Percentiles rank a stretch among this genome's conserved stretches.
Evolutionary conservation across 1,140 invertebrate species (phyloP).

Genomic region (Papilio machaon): DNA sequence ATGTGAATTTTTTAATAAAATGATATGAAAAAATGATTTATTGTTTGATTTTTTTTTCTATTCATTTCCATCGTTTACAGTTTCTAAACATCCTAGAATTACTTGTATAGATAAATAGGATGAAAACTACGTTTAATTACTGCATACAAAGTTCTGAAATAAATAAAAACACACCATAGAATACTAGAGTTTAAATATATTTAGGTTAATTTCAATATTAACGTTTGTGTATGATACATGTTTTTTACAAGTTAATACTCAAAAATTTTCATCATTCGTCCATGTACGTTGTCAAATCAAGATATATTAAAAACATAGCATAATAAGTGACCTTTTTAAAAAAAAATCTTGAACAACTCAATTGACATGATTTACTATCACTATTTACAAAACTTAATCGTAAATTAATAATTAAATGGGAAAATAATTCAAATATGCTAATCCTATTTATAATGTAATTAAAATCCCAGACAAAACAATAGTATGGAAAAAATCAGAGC

Average conservation of each 20-base stretch:
- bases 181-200: slow-evolving; percentile 72
- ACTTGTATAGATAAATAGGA: no score
- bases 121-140: neutral
- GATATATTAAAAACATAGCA: neutral
- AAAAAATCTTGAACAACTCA: neutral
- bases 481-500: neutral
- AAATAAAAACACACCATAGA: slow-evolving; percentile 41
- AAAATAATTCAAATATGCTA: neutral
- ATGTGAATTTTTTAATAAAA: slow-evolving; percentile 52
- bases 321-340: neutral
- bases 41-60: slow-evolving; percentile 35
- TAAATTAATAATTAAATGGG: slow-evolving; percentile 10
- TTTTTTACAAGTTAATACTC: slow-evolving; percentile 59
- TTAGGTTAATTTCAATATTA: slow-evolving; percentile 69
- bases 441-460: neutral
- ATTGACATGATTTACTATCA: neutral
- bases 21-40: slow-evolving; percentile 32
- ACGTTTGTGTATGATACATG: slow-evolving; percentile 68
- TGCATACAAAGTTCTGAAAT: neutral
- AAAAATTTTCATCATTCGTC: neutral
- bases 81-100: neutral
- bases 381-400: slow-evolving; percentile 21
- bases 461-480: neutral
- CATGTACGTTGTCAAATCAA: neutral
- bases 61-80: neutral